Percentiles rank a stretch among this genome's conserved stretches.
Conservation (phyloP, 2,113 vertebrate genomes). For the Phocoena sinus region DNA sequence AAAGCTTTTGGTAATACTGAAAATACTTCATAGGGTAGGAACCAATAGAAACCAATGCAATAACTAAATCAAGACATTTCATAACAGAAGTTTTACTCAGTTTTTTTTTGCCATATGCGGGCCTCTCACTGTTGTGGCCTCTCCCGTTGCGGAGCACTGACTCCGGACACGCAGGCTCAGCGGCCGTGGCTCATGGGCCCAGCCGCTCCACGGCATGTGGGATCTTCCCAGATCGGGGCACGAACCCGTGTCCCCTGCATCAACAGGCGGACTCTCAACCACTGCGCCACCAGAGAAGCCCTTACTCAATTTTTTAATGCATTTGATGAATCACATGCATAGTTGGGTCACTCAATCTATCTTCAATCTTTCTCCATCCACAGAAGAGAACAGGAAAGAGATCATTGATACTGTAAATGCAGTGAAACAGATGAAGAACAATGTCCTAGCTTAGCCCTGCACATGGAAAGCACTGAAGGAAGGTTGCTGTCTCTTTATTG, state of each 20-base stretch:
- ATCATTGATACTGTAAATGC: background rate
- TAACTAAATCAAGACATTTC: background rate
- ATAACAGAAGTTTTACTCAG: background rate
- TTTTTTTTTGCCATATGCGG: too few species aligned
- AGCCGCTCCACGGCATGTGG: too few species aligned
- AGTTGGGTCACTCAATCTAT: background rate
- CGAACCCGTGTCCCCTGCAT: too few species aligned
- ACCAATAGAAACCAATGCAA: background rate
- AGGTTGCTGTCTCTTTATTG: background rate
- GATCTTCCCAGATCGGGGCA: too few species aligned
- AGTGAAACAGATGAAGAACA: background rate
- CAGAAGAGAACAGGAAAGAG: background rate
- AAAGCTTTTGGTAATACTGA: background rate
- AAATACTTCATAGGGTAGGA: background rate
- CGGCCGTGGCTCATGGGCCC: too few species aligned
- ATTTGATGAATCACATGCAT: background rate
- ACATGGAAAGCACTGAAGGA: background rate
- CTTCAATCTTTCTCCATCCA: background rate
- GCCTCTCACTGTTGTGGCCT: too few species aligned
- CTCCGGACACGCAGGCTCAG: too few species aligned
- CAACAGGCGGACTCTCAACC: too few species aligned
- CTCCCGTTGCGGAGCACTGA: too few species aligned
- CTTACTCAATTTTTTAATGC: background rate
- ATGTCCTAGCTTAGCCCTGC: background rate
- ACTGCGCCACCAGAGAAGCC: too few species aligned